Conservation (phyloP, 2,797 vertebrate species). For the Phataginus tricuspis region DNA sequence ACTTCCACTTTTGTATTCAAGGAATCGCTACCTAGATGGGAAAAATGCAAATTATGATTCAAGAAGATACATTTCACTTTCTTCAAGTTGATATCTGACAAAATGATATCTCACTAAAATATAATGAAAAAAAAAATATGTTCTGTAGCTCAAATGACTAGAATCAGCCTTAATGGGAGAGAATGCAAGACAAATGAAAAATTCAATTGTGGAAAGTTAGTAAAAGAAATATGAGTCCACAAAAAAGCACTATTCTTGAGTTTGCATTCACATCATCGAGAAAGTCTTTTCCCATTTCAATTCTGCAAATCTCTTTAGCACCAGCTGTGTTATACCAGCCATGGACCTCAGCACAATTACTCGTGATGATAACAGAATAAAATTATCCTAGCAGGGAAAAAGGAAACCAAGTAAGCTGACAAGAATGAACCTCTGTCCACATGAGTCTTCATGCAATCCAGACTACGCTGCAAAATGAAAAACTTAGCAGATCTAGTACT, state of each 20-base stretch:
- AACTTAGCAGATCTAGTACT: neutral
- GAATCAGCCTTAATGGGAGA: neutral
- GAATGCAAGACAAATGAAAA: neutral
- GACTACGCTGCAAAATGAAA: neutral
- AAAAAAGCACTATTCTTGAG: neutral
- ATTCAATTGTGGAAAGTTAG: neutral
- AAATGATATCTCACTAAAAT: slow-evolving; percentile 21
- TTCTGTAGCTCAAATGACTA: neutral
- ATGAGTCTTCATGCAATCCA: neutral
- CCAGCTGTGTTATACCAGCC: neutral
- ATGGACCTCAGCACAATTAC: neutral
- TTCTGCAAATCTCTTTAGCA: neutral
- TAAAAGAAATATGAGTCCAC: slow-evolving; percentile 23
- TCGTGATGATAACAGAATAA: neutral
- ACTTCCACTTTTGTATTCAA: neutral
- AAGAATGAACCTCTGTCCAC: neutral
- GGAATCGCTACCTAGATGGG: neutral
- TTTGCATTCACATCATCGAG: neutral
- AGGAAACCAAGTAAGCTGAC: neutral
- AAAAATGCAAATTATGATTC: neutral
- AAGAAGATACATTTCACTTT: slow-evolving; percentile 8
- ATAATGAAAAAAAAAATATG: neutral
- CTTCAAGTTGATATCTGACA: neutral
- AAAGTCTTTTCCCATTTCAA: neutral
- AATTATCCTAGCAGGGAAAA: neutral